Conservation (phyloP, 2,888 invertebrate species). For the Drosophila acutilabella region DNA sequence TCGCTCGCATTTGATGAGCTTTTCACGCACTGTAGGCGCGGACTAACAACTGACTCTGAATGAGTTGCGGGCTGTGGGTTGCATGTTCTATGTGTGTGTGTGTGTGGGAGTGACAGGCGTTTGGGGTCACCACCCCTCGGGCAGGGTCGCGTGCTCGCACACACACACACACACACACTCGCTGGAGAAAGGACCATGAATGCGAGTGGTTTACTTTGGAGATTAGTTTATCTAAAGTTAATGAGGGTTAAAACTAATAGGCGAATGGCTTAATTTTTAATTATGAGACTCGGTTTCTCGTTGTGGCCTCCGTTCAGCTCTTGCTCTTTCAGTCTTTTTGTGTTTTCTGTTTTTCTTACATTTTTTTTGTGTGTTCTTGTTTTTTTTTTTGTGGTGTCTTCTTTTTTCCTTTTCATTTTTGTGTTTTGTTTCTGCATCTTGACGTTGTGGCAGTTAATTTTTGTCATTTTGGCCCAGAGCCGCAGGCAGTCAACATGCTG, state of each 20-base stretch:
- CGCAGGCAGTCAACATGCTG: constrained; percentile 53
- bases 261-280: constrained; percentile 81
- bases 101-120: constrained; percentile 1
- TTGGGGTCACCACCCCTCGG: constrained; percentile 47
- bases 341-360: constrained; percentile 48
- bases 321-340: constrained; percentile 20
- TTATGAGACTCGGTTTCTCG: constrained; percentile 76
- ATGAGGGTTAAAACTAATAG: constrained; percentile 82
- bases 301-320: constrained; percentile 35
- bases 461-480: constrained; percentile 67
- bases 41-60: constrained; percentile 39
- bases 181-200: constrained; percentile 59
- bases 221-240: constrained; percentile 82
- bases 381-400: not conserved
- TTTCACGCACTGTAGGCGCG: constrained; percentile 79
- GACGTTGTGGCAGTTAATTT: constrained; percentile 67
- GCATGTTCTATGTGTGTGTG: not conserved
- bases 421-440: constrained; percentile 41
- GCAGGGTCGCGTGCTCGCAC: constrained; percentile 61
- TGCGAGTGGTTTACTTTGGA: constrained; percentile 80
- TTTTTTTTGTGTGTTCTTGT: constrained; percentile 33
- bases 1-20: constrained; percentile 72
- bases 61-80: constrained; percentile 8
- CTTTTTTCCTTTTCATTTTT: constrained; percentile 6
- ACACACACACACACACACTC: constrained; percentile 30